Conservation (phyloP, 2,797 vertebrate genomes). For the Mustela erminea region DNA sequence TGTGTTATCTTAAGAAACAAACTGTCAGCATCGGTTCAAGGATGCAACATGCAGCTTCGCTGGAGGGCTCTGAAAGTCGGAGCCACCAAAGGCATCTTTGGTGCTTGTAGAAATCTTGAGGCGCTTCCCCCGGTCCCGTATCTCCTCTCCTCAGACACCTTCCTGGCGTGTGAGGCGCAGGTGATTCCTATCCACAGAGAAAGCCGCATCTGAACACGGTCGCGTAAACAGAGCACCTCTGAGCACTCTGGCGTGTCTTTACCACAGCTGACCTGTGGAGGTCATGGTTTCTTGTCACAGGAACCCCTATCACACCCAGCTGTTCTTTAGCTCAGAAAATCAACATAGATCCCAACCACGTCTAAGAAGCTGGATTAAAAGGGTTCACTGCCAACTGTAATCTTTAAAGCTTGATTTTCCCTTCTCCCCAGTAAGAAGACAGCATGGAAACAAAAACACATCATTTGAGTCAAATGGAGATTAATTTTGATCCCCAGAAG, state of each 20-base stretch:
- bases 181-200: background rate
- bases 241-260: background rate
- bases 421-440: background rate
- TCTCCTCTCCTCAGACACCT: background rate
- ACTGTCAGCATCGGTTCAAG: background rate
- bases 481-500: background rate
- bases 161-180: background rate
- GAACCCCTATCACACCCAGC: background rate
- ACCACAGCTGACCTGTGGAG: background rate
- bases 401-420: background rate
- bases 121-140: background rate
- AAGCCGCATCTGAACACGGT: background rate
- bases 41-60: background rate
- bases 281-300: background rate
- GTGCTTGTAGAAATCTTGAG: background rate
- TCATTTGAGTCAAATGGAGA: background rate
- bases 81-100: background rate
- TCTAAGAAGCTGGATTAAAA: conserved; percentile 24
- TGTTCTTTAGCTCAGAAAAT: conserved; percentile 11
- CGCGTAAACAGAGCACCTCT: background rate
- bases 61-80: background rate
- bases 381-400: background rate
- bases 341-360: background rate
- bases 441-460: background rate
- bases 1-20: background rate